These are phyloP conservation scores for Ligdia adustata DNA, from an alignment of 2,888 invertebrate species.

Conservation along the genomic window DNA sequence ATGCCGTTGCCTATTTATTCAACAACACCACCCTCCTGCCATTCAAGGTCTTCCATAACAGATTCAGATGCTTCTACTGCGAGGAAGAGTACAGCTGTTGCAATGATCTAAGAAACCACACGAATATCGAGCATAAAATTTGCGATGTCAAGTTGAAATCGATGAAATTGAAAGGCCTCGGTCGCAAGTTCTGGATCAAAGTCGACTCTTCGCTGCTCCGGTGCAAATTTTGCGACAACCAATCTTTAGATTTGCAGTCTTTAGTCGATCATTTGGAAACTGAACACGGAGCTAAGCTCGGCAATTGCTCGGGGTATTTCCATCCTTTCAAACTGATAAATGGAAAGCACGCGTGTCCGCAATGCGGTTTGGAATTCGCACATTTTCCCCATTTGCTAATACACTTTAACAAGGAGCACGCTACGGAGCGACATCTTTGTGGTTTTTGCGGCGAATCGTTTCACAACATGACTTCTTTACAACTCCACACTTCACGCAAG, in stretches of 20 bases:
- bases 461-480: conserved; percentile 3
- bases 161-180: conserved; percentile 56
- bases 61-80: conserved; percentile 72
- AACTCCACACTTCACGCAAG: conserved; percentile 14
- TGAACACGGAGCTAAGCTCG: conserved; percentile 31
- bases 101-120: conserved; percentile 61
- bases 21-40: conserved; percentile 70
- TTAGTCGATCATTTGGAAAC: conserved; percentile 29
- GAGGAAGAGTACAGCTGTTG: conserved; percentile 62
- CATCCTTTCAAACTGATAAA: conserved; percentile 26
- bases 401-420: conserved; percentile 39
- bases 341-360: conserved; percentile 25
- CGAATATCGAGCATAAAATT: conserved; percentile 56
- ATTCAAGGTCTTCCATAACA: conserved; percentile 65
- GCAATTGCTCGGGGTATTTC: conserved; percentile 10
- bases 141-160: conserved; percentile 61
- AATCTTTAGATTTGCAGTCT: conserved; percentile 16
- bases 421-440: conserved; percentile 20
- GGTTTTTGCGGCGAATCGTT: conserved; percentile 26
- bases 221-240: conserved; percentile 33
- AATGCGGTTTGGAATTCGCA: conserved; percentile 21
- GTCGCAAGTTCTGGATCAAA: conserved; percentile 62
- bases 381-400: conserved; percentile 20
- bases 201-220: conserved; percentile 46
- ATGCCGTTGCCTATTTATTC: conserved; percentile 59